A percentile compares a stretch with the other conserved stretches of the same genome.
phyloP scores from a whole-genome alignment of 1,140 invertebrate genomes.

The Diplogasteroides magnus region DNA sequence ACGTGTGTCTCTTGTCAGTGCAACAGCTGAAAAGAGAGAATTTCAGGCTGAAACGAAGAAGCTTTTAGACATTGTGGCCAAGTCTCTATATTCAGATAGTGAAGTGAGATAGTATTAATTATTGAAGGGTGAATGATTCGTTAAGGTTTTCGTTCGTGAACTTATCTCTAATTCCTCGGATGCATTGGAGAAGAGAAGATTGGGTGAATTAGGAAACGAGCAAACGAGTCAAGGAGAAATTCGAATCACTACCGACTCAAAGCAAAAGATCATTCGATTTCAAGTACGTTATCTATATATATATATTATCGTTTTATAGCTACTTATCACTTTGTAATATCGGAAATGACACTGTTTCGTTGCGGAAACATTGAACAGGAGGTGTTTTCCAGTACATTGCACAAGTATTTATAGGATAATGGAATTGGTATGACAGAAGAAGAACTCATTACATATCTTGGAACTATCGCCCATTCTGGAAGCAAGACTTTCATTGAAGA shows the following conservation, averaged over 20 bases:
- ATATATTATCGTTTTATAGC: neutral
- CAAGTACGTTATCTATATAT: neutral
- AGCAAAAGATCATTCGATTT: constrained; percentile 2
- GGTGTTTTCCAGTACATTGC: neutral
- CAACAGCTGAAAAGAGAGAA: constrained; percentile 60
- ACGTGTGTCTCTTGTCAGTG: neutral
- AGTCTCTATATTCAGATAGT: constrained; percentile 92
- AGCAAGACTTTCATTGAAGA: constrained; percentile 70
- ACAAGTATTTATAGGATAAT: constrained; percentile 41
- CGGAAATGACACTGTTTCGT: no score
- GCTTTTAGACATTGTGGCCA: constrained; percentile 90
- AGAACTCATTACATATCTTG: constrained; percentile 81
- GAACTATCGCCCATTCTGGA: constrained; percentile 88
- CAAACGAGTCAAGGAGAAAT: constrained; percentile 69
- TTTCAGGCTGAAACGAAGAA: constrained; percentile 94
- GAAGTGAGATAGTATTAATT: constrained; percentile 66
- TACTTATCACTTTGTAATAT: no score
- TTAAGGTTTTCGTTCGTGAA: constrained; percentile 84
- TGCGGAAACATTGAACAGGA: no score
- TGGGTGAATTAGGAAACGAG: constrained; percentile 61
- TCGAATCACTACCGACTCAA: constrained; percentile 72
- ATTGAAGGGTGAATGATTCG: neutral
- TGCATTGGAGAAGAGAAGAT: constrained; percentile 81
- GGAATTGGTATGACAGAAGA: constrained; percentile 87
- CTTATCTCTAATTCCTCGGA: constrained; percentile 93